A percentile compares a stretch with the other conserved stretches of the same genome.
Conservation (phyloP, 2,797 vertebrate species). For the Phoeniculus purpureus region DNA sequence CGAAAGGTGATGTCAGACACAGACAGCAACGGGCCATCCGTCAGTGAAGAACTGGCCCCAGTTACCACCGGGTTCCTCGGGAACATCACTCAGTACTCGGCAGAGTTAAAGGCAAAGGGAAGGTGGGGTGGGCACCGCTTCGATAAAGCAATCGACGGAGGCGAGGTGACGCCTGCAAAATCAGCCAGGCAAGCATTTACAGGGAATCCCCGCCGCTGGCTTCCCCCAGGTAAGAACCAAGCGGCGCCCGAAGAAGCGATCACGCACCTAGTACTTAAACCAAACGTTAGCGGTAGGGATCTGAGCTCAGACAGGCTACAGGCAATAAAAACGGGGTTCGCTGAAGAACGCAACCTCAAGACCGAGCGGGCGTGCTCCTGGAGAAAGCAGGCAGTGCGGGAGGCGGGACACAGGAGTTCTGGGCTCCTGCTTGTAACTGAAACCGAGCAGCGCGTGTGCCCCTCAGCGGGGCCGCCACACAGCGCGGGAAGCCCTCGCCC, state of each 20-base stretch:
- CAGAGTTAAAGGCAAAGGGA: neutral
- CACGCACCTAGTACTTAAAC: neutral
- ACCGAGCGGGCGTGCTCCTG: neutral
- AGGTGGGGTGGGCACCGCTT: neutral
- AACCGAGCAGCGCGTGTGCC: no score
- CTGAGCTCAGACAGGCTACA: neutral
- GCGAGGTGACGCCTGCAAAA: neutral
- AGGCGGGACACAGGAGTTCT: neutral
- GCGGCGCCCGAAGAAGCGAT: neutral
- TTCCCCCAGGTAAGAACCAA: neutral
- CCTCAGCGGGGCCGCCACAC: neutral
- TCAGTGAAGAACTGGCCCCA: no score
- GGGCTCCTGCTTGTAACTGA: rapidly evolving
- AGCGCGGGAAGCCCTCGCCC: rapidly evolving
- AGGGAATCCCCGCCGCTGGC: neutral
- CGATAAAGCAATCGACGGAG: neutral
- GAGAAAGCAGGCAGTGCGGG: neutral
- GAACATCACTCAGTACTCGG: neutral
- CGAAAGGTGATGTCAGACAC: conserved; percentile 17
- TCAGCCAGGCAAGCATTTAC: neutral
- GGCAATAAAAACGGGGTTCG: neutral
- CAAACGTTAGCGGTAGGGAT: neutral
- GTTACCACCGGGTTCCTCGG: no score
- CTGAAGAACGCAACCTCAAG: neutral
- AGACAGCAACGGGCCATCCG: neutral